These are phyloP conservation scores for Drosophila kambysellisi DNA, from an alignment of 2,888 invertebrate species.

Conservation along the genomic window DNA sequence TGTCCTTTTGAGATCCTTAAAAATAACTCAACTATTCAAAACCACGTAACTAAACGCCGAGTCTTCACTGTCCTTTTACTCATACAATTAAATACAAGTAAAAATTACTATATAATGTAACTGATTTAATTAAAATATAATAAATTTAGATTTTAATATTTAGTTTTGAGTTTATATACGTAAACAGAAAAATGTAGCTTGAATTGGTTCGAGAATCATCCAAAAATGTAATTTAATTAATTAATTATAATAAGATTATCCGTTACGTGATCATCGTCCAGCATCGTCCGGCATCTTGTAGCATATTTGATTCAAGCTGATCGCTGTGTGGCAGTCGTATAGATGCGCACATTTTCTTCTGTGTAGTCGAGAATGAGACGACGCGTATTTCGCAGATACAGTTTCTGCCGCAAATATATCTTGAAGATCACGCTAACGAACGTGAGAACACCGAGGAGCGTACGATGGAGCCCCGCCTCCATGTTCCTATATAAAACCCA, in stretches of 20 bases:
- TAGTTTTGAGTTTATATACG: too few relatives aligned
- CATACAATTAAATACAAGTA: background rate
- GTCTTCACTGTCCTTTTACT: too few relatives aligned
- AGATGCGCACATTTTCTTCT: conserved; percentile 85
- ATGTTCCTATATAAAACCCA: conserved; percentile 93
- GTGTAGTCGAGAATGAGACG: conserved; percentile 95
- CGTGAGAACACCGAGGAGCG: conserved; percentile 95
- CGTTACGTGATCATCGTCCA: conserved; percentile 1
- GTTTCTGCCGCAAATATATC: conserved; percentile 97
- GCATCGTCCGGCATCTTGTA: conserved; percentile 22
- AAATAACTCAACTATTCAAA: too few relatives aligned
- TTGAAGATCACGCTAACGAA: conserved; percentile 94
- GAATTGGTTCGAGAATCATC: background rate
- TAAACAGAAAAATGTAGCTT: background rate
- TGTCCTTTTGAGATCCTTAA: too few relatives aligned
- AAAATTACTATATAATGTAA: background rate
- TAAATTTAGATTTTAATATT: conserved; percentile 33
- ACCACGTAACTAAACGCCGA: background rate
- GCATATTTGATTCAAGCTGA: background rate
- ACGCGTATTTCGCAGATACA: conserved; percentile 94
- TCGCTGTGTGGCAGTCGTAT: conserved; percentile 35
- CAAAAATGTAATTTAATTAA: background rate
- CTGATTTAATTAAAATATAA: conserved; percentile 28
- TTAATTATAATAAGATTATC: conserved; percentile 22
- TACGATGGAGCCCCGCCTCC: conserved; percentile 94